phyloP scores from a whole-genome alignment of 2,888 invertebrate genomes.

The Drosophila fulvimacula region DNA sequence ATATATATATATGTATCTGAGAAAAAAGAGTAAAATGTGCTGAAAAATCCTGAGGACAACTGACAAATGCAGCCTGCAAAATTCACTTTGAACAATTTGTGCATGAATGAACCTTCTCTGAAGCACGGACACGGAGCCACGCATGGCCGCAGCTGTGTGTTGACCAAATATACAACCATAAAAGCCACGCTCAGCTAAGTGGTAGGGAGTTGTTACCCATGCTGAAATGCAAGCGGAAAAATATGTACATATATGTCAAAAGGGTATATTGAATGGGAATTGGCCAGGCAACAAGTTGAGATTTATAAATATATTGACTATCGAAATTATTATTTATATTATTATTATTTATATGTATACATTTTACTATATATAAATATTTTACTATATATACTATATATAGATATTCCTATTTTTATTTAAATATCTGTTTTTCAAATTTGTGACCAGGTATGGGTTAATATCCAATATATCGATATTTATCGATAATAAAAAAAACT shows the following conservation, averaged over 20 bases:
- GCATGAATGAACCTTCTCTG: conserved; percentile 77
- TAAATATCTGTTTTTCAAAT: too few species aligned
- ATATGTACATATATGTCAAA: neutral
- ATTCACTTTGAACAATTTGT: conserved; percentile 82
- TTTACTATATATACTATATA: too few species aligned
- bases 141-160: conserved; percentile 40
- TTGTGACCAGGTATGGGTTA: too few species aligned
- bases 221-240: neutral
- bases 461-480: too few species aligned
- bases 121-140: conserved; percentile 32
- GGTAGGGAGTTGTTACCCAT: conserved; percentile 2
- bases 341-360: too few species aligned
- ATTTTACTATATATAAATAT: too few species aligned
- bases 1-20: conserved; percentile 1
- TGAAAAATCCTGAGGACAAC: conserved; percentile 51
- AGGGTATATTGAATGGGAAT: neutral
- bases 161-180: conserved; percentile 41
- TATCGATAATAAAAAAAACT: too few species aligned
- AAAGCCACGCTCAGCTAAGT: conserved; percentile 27
- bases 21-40: conserved; percentile 7
- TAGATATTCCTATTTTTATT: too few species aligned
- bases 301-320: neutral
- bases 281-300: neutral
- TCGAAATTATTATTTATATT: too few species aligned
- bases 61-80: conserved; percentile 71